phyloP scores from a whole-genome alignment of 2,797 vertebrate genomes.

The Acanthornis magna region DNA sequence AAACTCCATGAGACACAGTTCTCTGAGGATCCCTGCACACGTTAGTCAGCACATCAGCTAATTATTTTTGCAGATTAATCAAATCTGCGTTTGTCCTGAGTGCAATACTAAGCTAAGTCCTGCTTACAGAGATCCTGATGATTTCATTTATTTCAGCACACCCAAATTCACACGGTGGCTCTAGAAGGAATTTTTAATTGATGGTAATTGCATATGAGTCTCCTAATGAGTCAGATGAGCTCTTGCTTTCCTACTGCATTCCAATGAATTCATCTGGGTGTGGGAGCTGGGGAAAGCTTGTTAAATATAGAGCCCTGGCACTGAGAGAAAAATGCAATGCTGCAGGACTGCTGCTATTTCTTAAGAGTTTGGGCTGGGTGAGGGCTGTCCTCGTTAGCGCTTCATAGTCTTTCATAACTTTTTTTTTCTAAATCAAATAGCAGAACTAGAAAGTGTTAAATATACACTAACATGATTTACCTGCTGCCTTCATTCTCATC shows the following conservation, averaged over 20 bases:
- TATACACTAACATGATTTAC: neutral
- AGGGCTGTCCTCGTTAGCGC: neutral
- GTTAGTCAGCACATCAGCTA: neutral
- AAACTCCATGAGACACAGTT: neutral
- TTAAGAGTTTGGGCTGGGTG: constrained; percentile 42
- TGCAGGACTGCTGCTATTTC: constrained; percentile 50
- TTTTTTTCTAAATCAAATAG: neutral
- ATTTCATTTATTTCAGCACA: constrained; percentile 16
- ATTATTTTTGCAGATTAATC: constrained; percentile 13
- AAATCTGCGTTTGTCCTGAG: neutral
- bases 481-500: neutral
- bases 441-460: neutral
- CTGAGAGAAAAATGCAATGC: constrained; percentile 34
- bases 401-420: neutral
- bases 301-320: constrained; percentile 64
- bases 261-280: constrained; percentile 69
- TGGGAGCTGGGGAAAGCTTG: constrained; percentile 61
- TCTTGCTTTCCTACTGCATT: constrained; percentile 63
- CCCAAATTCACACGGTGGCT: constrained; percentile 24
- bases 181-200: constrained; percentile 61
- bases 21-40: neutral
- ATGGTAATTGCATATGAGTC: constrained; percentile 54
- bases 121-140: neutral
- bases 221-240: constrained; percentile 69
- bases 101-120: neutral